These are phyloP conservation scores for Malacosoma neustria DNA, from an alignment of 2,888 invertebrate species.

Conservation along the genomic window DNA sequence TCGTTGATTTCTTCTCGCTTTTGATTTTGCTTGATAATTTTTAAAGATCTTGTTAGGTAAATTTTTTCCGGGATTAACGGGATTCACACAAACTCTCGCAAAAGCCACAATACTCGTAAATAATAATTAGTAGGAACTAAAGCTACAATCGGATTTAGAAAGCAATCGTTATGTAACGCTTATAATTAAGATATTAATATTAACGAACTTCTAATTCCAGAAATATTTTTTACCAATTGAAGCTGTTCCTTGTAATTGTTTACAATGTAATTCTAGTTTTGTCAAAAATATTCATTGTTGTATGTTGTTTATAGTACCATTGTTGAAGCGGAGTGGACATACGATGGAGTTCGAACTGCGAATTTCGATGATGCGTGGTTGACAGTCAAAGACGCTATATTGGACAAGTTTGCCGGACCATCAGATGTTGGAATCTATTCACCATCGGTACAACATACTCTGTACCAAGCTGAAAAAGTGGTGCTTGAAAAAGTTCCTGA, in stretches of 20 bases:
- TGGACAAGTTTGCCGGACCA: constrained; percentile 85
- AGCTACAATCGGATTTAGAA: too few species aligned
- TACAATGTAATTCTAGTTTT: not conserved
- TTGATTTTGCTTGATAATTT: too few species aligned
- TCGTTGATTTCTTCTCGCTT: too few species aligned
- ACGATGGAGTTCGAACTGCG: constrained; percentile 76
- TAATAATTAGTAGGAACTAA: too few species aligned
- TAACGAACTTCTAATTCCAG: too few species aligned
- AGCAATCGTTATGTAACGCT: too few species aligned
- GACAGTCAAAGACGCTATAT: constrained; percentile 80
- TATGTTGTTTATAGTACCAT: constrained; percentile 72
- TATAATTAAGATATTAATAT: too few species aligned
- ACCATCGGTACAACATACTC: constrained; percentile 86
- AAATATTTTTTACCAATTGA: too few species aligned
- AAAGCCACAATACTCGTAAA: too few species aligned
- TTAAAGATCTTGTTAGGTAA: too few species aligned
- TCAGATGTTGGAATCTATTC: constrained; percentile 82
- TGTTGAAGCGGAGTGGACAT: constrained; percentile 84
- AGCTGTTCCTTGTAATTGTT: not conserved
- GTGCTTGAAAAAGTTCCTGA: constrained; percentile 80
- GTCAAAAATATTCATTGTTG: constrained; percentile 2
- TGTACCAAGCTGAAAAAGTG: constrained; percentile 81
- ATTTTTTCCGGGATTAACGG: too few species aligned
- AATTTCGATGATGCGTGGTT: constrained; percentile 83
- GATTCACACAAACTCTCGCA: too few species aligned